Evolutionary conservation across 2,113 vertebrate species (phyloP), one percentile per base, ranked within the genome.

Genomic region (Hemichromis elongatus): DNA sequence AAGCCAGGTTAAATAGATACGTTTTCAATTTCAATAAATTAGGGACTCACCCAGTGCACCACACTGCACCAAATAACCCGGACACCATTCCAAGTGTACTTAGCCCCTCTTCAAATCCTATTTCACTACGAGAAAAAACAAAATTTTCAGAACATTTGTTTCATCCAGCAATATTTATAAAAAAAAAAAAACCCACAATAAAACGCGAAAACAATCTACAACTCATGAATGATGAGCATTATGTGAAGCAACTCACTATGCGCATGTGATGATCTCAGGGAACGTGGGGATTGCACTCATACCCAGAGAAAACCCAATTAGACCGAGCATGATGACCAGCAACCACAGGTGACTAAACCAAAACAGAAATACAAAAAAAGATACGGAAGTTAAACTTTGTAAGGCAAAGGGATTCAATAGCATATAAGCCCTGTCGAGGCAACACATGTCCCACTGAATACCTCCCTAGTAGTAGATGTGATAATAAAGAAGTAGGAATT

Each of bases 311-410:
- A 99, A 91, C 7, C 98, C 99, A 59, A 96, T 95, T 56, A 99
- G 33, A 61, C 97, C 94, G 28, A 99, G 90, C 88, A 97, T 94
- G 57, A 97, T 19, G 18, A 99, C 85, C 88, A 98, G 93, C 82
- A 99, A 86, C 99, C 98, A 99, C 79, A 99, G 96, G 55, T 97
- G 96, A 94, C 99, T 99, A 83, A 93, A 35, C 56, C 28, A 54
- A 3, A 81, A 81, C 73, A 33, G 52, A 52, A 37, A 50, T n/a
- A 40, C 1, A n/a, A 13, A 53, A 53, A 52, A 56, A 40, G 11
- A 45, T 10, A 35, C 3, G 24, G 28, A 11, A 18, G 18, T 82
- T 55, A 33, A 16, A 13, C 4, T 75, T n/a, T 50, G 35, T 33
- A 24, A 82, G 37, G 3, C 5, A 24, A 10, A 84, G n/a, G 10